Evolutionary conservation across 2,797 vertebrate species (phyloP).

Genomic region (Sebastes variabilis): DNA sequence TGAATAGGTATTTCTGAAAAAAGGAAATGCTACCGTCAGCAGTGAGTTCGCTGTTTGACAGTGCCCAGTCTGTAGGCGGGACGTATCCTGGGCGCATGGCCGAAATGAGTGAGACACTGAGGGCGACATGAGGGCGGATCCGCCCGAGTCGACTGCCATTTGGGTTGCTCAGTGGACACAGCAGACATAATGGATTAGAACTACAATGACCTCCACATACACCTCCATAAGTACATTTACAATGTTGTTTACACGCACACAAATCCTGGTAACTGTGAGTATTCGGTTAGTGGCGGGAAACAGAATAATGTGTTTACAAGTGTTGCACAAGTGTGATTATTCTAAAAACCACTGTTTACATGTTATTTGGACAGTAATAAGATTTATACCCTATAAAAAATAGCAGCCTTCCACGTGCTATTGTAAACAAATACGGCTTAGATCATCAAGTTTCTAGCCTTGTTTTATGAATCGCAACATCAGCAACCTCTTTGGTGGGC

Average conservation of each 20-base stretch:
- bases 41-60: too few relatives aligned
- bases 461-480: constrained; percentile 35
- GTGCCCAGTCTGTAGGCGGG: too few relatives aligned
- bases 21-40: too few relatives aligned
- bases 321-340: constrained; percentile 27
- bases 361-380: constrained; percentile 24
- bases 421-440: constrained; percentile 21
- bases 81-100: too few relatives aligned
- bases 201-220: neutral
- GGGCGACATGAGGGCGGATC: too few relatives aligned
- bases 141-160: too few relatives aligned
- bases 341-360: constrained; percentile 29
- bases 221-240: constrained; percentile 6
- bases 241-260: constrained; percentile 7
- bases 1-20: too few relatives aligned
- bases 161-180: neutral
- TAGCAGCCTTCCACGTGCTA: neutral
- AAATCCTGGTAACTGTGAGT: neutral
- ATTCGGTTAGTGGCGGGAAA: constrained; percentile 12
- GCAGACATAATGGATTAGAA: neutral
- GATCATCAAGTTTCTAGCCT: neutral
- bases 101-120: too few relatives aligned
- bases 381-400: neutral
- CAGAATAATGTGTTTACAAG: constrained; percentile 34
- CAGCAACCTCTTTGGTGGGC: constrained; percentile 11